Evolutionary conservation across 2,797 vertebrate species (phyloP).

Genomic region (Tamandua tetradactyla): DNA sequence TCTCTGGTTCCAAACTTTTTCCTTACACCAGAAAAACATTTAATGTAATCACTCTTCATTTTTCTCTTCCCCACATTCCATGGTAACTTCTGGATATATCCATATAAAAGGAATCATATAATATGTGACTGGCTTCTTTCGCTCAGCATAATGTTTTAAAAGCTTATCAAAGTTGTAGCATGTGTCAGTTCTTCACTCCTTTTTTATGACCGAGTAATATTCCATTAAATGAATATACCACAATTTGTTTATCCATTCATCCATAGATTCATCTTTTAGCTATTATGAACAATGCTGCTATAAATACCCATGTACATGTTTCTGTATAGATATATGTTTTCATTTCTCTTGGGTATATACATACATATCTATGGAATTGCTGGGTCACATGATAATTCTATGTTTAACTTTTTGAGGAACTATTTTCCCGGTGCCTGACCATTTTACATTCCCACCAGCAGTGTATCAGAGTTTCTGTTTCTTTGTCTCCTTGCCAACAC

Average conservation of each 20-base stretch:
- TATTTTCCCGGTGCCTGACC: neutral
- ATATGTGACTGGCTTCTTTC: too few relatives aligned
- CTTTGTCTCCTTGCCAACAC: neutral
- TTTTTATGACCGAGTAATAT: neutral
- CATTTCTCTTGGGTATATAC: neutral
- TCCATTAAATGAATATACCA: neutral
- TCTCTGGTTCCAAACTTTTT: too few relatives aligned
- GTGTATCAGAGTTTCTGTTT: neutral
- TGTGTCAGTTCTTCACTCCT: neutral
- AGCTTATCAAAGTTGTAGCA: neutral
- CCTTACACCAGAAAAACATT: neutral
- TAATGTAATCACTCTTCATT: neutral
- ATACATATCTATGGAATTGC: neutral
- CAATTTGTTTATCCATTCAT: neutral
- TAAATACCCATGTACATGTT: neutral
- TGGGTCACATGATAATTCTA: neutral
- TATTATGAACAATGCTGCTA: neutral
- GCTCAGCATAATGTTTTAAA: neutral
- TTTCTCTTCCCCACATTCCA: neutral
- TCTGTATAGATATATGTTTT: neutral
- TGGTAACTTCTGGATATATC: too few relatives aligned
- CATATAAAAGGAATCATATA: too few relatives aligned
- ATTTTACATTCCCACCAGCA: neutral
- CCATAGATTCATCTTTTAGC: neutral
- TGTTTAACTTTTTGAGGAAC: too few relatives aligned